Evolutionary conservation across 2,888 invertebrate species (phyloP), one percentile per base, ranked within the genome.

Genomic region (Napeogenes inachia): DNA sequence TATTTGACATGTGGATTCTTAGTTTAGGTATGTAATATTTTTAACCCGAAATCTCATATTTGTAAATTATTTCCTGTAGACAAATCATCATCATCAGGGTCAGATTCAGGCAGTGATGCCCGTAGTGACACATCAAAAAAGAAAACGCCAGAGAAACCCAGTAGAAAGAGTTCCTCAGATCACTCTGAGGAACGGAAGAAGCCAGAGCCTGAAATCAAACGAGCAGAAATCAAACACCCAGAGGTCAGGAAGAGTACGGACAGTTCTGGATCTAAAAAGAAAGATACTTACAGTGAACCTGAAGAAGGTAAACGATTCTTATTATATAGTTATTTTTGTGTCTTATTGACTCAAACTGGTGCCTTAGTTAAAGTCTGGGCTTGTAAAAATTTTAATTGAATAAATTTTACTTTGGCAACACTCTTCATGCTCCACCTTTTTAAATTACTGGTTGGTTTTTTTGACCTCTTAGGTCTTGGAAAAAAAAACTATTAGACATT

Each of bases 261-360:
- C 56, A 84, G 84, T 66, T 72, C 79, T 0, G 83, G 79, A 0
- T 85, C 82, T 0, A 82, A 82, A 60, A 92, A 92, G 60, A 88
- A 91, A n/a, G 91, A 90, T 8, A 87, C 89, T 6, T 92, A 92
- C 67, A 95, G 95, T 59, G 96, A 97, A 75, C 95, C 95, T 0
- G 96, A 97, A 82, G 97, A 97, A 92, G 96, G 94, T 93, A 75
- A 70, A 68, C 42, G 30, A 38, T 8, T 5, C 45, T 57, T 56
- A 54, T 12, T 38, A 38, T 8, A 47, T 47, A 8, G 13, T n/a
- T 47, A n/a, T 21, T 6, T 0, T 0, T 13, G 13, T 0, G 21
- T 21, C 1, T 21, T 21, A 21, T 21, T 21, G 21, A 21, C 21
- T 21, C 21, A 21, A 21, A 21, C 21, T n/a, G 3, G n/a, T 13